These are phyloP conservation scores for Diachrysia chrysitis DNA, from an alignment of 2,888 invertebrate species.

Conservation along the genomic window DNA sequence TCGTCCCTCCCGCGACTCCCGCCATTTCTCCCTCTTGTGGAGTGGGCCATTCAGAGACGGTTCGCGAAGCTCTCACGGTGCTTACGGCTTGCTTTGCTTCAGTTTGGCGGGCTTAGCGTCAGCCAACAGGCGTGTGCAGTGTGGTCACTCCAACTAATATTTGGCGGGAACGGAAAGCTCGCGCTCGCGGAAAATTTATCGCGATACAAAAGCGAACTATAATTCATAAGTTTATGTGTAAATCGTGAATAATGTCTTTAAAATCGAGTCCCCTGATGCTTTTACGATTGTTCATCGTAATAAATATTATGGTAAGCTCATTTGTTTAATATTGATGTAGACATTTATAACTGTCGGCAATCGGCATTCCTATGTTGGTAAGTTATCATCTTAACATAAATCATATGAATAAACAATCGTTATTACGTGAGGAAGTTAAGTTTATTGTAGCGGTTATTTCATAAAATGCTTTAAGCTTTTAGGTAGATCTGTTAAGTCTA, in stretches of 20 bases:
- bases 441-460: not conserved
- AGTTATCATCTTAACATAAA: slow-evolving; percentile 7
- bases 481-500: not conserved
- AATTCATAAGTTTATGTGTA: slow-evolving; percentile 75
- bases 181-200: slow-evolving; percentile 63
- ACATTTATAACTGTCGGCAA: slow-evolving; percentile 25
- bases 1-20: slow-evolving; percentile 87
- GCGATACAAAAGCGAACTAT: slow-evolving; percentile 47
- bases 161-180: slow-evolving; percentile 81
- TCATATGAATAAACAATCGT: slow-evolving; percentile 1
- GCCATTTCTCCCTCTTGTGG: slow-evolving; percentile 84
- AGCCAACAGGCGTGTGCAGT: slow-evolving; percentile 76
- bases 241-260: slow-evolving; percentile 74
- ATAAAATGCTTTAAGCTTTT: not conserved
- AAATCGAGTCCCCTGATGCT: slow-evolving; percentile 68
- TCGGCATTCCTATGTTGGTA: slow-evolving; percentile 16
- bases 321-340: slow-evolving; percentile 45
- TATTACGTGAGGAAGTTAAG: not conserved
- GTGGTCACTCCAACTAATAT: slow-evolving; percentile 62
- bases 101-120: slow-evolving; percentile 87
- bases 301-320: slow-evolving; percentile 80
- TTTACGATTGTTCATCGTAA: slow-evolving; percentile 76
- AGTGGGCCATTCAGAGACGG: slow-evolving; percentile 86
- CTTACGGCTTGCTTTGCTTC: slow-evolving; percentile 72
- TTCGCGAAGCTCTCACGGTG: slow-evolving; percentile 86